A percentile compares a stretch with the other conserved stretches of the same genome.
Evolutionary conservation across 1,140 invertebrate genomes (phyloP).

Genomic region (Drosophila sproati): DNA sequence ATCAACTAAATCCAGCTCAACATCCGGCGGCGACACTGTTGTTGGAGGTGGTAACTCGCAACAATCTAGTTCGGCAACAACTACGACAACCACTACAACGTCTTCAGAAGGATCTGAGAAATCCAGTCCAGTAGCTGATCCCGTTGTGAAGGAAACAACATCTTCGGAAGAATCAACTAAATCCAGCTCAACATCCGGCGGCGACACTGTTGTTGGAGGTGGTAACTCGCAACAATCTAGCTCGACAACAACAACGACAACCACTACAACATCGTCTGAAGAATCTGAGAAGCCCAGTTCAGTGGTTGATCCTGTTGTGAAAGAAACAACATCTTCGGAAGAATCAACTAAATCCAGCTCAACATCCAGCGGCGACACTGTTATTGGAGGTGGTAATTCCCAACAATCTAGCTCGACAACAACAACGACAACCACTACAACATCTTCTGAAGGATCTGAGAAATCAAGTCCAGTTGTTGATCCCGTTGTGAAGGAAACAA

Average conservation of each 20-base stretch:
- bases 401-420: slow-evolving; percentile 5
- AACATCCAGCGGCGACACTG: neutral
- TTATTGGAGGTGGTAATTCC: neutral
- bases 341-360: neutral
- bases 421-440: slow-evolving; percentile 2
- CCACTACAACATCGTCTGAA: slow-evolving; percentile 2
- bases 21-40: neutral
- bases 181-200: neutral
- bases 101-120: too few relatives aligned
- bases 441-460: neutral
- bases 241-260: neutral
- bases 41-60: neutral
- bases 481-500: neutral
- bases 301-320: too few relatives aligned
- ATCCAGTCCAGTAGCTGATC: too few relatives aligned
- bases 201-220: neutral
- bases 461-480: neutral
- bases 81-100: neutral
- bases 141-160: neutral
- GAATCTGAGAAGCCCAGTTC: too few relatives aligned
- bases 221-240: neutral
- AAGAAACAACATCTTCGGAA: neutral
- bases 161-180: neutral
- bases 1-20: too few relatives aligned
- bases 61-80: slow-evolving; percentile 2